Percentiles rank a stretch among this genome's conserved stretches.
These are phyloP conservation scores for Toxonevra muliebris DNA, from an alignment of 2,888 invertebrate species.

Conservation along the genomic window DNA sequence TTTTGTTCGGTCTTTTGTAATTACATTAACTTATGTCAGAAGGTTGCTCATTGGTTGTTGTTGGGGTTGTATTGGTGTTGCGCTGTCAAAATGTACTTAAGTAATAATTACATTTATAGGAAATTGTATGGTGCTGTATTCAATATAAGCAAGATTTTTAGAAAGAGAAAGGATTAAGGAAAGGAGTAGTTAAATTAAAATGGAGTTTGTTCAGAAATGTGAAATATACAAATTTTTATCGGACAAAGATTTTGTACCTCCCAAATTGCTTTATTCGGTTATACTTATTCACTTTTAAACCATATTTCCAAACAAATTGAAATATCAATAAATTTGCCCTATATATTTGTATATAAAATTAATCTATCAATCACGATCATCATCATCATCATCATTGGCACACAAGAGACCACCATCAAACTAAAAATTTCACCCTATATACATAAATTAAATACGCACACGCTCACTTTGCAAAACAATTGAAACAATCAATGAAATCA, in stretches of 20 bases:
- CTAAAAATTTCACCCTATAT: neutral
- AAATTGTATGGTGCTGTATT: too few species aligned
- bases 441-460: neutral
- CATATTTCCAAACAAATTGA: too few species aligned
- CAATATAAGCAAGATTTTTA: too few species aligned
- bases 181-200: too few species aligned
- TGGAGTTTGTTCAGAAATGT: too few species aligned
- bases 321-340: neutral
- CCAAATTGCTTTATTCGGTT: too few species aligned
- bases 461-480: too few species aligned
- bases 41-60: neutral
- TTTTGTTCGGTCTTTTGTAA: conserved; percentile 40
- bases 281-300: too few species aligned
- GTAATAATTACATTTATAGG: neutral
- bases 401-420: conserved; percentile 11
- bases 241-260: too few species aligned
- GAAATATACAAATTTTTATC: too few species aligned
- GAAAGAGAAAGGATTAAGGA: too few species aligned
- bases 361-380: conserved; percentile 18
- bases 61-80: neutral
- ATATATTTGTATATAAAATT: neutral
- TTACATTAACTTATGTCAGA: conserved; percentile 54
- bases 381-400: neutral
- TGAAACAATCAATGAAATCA: too few species aligned
- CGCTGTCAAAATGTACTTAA: neutral